Conservation (phyloP, 2,888 invertebrate species). For the Papilio demoleus region DNA sequence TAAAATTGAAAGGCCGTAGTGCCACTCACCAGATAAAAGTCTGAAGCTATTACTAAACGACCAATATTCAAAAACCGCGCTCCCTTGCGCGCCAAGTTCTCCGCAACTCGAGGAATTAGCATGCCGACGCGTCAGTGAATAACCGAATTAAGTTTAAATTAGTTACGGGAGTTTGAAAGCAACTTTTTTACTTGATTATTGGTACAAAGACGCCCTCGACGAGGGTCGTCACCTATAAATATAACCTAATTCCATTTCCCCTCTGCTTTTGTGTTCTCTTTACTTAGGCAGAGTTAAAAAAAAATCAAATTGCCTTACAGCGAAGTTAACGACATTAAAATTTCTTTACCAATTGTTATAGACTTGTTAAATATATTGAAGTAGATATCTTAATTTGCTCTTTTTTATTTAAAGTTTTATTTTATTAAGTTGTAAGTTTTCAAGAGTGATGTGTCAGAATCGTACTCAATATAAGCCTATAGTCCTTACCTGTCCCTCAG, state of each 20-base stretch:
- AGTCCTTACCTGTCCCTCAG: no score
- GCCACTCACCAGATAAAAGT: constrained; percentile 21
- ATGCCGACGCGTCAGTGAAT: constrained; percentile 52
- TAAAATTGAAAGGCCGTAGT: constrained; percentile 7
- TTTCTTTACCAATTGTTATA: constrained; percentile 6
- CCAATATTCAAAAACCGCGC: constrained; percentile 26
- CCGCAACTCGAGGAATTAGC: constrained; percentile 49
- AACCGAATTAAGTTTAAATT: constrained; percentile 65
- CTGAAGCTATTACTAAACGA: constrained; percentile 24
- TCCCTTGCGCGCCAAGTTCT: constrained; percentile 36
- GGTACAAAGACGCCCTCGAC: constrained; percentile 46
- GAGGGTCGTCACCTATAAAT: constrained; percentile 43
- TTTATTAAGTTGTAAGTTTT: neutral
- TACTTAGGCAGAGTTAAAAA: constrained; percentile 30
- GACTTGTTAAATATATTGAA: neutral
- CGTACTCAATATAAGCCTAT: no score
- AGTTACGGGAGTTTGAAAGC: constrained; percentile 53
- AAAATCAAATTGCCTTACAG: constrained; percentile 26
- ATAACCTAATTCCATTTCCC: constrained; percentile 40
- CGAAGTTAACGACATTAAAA: constrained; percentile 23
- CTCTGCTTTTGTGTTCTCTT: constrained; percentile 35
- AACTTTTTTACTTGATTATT: constrained; percentile 54
- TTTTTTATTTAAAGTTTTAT: neutral
- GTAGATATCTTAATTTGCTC: neutral
- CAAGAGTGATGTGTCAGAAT: no score